Evolutionary conservation across 2,113 vertebrate genomes (phyloP), one percentile per base, ranked within the genome.

Genomic region (Bufo bufo): DNA sequence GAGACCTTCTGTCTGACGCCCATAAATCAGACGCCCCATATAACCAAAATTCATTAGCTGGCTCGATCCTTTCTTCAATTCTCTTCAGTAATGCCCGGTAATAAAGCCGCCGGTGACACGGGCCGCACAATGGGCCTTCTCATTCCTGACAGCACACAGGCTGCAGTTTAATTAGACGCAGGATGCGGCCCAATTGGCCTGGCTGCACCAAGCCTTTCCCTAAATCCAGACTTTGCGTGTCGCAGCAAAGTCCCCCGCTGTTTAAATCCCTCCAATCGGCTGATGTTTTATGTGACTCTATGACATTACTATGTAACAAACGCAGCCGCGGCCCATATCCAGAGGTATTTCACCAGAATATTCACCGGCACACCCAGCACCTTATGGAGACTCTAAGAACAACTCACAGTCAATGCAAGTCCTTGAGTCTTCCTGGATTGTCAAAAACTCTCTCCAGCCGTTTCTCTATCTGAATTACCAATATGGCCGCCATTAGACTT

Each of bases 41-140:
- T 83, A 63, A 72, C 54, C 69, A 63, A 43, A 75, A 75, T 88
- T 83, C 86, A 83, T 75, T 75, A 75, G 83, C 83, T 85, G 71
- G 71, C n/a, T 75, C 20, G 69, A 72, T 85, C 69, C n/a, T 45
- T 17, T 58, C 23, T 72, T 72, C 65, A 43, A 49, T 71, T 71
- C 56, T 4, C 58, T 58, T 10, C 52, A n/a, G n/a, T 85, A 77
- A 85, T 77, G 72, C 56, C 19, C 16, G 19, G 84, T 47, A 43
- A 77, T 85, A 85, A 85, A 61, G 17, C 56, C 33, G 71, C 8
- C 19, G 6, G 20, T 23, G 84, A 77, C 54, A 43, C 14, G 16
- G 56, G 20, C 49, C 58, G 56, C 84, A 63, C 71, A 61, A 63
- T 49, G 56, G 33, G 19, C 65, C 17, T 17, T 71, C 49, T 71